Percentiles rank a stretch among this genome's conserved stretches.
Evolutionary conservation across 2,113 vertebrate species (phyloP).

Genomic region (Vulpes vulpes): DNA sequence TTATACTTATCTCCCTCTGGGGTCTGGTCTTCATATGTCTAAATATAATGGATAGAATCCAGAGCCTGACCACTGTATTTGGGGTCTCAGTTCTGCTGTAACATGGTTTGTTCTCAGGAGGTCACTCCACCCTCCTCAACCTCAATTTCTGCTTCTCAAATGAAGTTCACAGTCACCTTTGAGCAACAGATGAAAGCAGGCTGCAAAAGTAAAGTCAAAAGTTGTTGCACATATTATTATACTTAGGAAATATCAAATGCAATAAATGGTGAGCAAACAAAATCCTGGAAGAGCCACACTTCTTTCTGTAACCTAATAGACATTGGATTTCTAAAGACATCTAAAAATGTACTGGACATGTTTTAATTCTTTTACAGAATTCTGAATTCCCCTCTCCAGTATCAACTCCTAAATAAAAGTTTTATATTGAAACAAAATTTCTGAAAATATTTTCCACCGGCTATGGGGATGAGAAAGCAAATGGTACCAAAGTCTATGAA

Average conservation of each 20-base stretch:
- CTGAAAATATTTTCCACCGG: conserved; percentile 34
- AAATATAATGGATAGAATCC: background rate
- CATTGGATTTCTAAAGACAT: conserved; percentile 39
- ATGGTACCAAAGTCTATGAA: conserved; percentile 14
- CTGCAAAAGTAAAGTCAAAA: background rate
- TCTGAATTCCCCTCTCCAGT: background rate
- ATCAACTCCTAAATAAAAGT: conserved; percentile 52
- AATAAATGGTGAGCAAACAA: background rate
- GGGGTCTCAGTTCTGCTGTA: background rate
- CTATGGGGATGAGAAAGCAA: conserved; percentile 46
- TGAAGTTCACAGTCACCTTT: background rate
- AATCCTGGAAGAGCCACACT: conserved; percentile 25
- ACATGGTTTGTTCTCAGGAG: background rate
- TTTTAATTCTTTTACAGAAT: conserved; percentile 40
- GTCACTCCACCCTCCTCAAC: background rate
- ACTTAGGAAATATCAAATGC: conserved; percentile 53
- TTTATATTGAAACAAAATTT: conserved; percentile 51
- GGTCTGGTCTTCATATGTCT: background rate
- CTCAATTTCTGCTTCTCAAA: background rate
- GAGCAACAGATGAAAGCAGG: conserved; percentile 8
- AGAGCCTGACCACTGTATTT: background rate
- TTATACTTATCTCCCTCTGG: background rate
- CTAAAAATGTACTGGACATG: background rate
- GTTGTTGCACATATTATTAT: conserved; percentile 22
- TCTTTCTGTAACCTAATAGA: conserved; percentile 35